These are phyloP conservation scores for Lethenteron reissneri DNA, from an alignment of 2,113 vertebrate genomes.

Conservation along the genomic window DNA sequence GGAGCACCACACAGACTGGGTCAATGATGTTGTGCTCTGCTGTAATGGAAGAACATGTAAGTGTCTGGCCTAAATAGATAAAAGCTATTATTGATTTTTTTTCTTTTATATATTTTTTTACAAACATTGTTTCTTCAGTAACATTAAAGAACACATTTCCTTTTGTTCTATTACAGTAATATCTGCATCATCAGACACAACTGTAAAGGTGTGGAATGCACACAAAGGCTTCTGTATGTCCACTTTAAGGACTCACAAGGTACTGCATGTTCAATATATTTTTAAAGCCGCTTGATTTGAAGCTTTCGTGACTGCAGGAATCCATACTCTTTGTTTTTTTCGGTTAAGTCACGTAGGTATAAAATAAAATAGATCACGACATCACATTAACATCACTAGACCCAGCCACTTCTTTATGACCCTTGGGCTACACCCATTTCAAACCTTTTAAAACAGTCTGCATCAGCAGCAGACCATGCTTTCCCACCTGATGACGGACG, in stretches of 20 bases:
- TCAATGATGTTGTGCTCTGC: constrained; percentile 90
- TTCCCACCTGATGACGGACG: too few relatives aligned
- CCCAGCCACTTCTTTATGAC: too few relatives aligned
- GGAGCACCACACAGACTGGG: constrained; percentile 98
- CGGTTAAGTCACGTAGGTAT: too few relatives aligned
- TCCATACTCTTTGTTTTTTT: too few relatives aligned
- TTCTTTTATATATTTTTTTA: neutral
- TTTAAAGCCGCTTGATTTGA: neutral
- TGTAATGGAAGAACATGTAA: constrained; percentile 94
- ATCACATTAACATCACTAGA: too few relatives aligned
- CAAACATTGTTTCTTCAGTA: constrained; percentile 2
- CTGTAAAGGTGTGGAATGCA: constrained; percentile 98
- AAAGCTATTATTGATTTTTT: neutral
- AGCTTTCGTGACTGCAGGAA: too few relatives aligned
- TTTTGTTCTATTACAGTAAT: constrained; percentile 43
- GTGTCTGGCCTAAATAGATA: constrained; percentile 16
- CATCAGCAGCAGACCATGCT: too few relatives aligned
- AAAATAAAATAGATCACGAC: too few relatives aligned
- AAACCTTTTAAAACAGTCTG: too few relatives aligned
- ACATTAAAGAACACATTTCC: neutral
- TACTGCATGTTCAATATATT: constrained; percentile 16
- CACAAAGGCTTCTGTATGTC: constrained; percentile 99
- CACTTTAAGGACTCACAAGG: constrained; percentile 90
- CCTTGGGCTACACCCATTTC: too few relatives aligned
- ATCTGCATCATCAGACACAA: constrained; percentile 91